These are phyloP conservation scores for Phalanger gymnotis DNA, from an alignment of 2,797 vertebrate species.

Conservation along the genomic window DNA sequence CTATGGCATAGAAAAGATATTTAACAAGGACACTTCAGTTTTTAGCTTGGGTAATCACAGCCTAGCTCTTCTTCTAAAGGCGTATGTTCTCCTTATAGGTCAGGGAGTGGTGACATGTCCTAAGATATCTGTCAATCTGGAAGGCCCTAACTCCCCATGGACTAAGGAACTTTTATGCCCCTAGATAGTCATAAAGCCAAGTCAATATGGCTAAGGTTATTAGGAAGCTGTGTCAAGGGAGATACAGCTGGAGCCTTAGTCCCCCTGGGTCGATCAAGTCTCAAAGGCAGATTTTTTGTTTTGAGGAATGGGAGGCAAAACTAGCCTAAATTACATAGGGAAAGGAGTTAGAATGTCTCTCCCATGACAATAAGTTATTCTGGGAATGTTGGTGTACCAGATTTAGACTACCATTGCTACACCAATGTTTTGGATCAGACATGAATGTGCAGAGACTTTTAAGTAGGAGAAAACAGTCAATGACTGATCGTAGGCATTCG, in stretches of 20 bases:
- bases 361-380: not conserved
- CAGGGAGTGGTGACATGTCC: not conserved
- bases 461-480: rapidly evolving
- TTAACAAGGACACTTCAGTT: not conserved
- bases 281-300: not conserved
- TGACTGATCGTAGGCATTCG: rapidly evolving
- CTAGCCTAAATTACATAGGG: not conserved
- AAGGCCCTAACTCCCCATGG: not conserved
- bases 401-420: not conserved
- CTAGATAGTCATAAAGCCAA: not conserved
- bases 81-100: not conserved
- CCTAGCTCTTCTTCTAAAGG: not conserved
- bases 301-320: not conserved
- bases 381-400: not conserved
- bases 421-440: not conserved
- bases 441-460: rapidly evolving
- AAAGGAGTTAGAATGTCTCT: not conserved
- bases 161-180: not conserved
- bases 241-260: not conserved
- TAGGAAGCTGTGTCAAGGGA: not conserved
- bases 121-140: not conserved
- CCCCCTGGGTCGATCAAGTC: not conserved
- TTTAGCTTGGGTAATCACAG: not conserved
- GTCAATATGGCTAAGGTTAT: not conserved
- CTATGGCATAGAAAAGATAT: not conserved